Evolutionary conservation across 1,140 invertebrate genomes (phyloP).

Genomic region (Saxidomus purpurata): DNA sequence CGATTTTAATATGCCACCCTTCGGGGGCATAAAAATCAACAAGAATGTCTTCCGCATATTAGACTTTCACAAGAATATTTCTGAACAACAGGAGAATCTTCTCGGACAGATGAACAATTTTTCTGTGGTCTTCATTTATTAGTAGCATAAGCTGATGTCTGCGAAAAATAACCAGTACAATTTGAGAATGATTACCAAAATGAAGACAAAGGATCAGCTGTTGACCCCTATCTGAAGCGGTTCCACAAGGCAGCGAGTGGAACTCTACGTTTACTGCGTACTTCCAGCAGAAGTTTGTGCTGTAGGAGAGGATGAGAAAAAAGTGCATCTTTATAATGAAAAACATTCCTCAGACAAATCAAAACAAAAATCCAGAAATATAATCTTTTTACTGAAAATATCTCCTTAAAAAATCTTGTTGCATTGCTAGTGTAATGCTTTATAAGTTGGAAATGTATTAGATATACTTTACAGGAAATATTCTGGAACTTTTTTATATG

Average conservation of each 20-base stretch:
- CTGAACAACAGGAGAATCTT: slow-evolving; percentile 13
- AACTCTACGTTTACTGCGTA: slow-evolving; percentile 28
- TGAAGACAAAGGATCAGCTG: slow-evolving; percentile 21
- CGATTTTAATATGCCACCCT: too few relatives aligned
- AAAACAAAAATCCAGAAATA: too few relatives aligned
- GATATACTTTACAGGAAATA: too few relatives aligned
- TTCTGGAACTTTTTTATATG: too few relatives aligned
- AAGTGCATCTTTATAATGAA: slow-evolving; percentile 26
- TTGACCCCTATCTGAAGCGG: not conserved
- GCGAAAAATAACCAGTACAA: not conserved
- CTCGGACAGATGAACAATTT: slow-evolving; percentile 43
- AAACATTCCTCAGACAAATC: slow-evolving; percentile 12
- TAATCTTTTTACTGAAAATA: too few relatives aligned
- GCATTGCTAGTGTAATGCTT: too few relatives aligned
- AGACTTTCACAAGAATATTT: slow-evolving; percentile 33
- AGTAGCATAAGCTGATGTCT: slow-evolving; percentile 59
- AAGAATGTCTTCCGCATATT: slow-evolving; percentile 46
- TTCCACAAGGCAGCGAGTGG: slow-evolving; percentile 57
- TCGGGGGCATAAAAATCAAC: too few relatives aligned
- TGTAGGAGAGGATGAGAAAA: not conserved
- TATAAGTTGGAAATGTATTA: too few relatives aligned
- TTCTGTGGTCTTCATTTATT: slow-evolving; percentile 55
- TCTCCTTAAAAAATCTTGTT: too few relatives aligned
- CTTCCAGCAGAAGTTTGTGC: not conserved
- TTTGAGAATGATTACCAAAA: slow-evolving; percentile 32